Conservation (phyloP, 1,140 invertebrate species). For the Drosophila persimilis region DNA sequence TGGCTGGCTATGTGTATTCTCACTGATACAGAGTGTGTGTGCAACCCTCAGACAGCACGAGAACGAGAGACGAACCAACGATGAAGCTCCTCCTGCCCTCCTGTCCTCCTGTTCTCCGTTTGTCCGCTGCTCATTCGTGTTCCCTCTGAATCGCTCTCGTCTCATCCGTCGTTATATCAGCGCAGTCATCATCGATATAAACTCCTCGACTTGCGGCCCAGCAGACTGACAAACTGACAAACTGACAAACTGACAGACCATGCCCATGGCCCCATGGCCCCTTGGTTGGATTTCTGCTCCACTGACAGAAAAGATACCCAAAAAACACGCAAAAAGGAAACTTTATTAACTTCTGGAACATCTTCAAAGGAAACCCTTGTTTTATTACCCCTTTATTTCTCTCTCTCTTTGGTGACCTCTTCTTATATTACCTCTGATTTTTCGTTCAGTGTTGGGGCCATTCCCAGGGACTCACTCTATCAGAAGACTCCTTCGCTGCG, state of each 20-base stretch:
- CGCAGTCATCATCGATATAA: constrained; percentile 78
- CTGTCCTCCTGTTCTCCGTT: background rate
- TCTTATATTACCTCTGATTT: background rate
- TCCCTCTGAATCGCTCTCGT: constrained; percentile 10
- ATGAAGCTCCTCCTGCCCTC: constrained; percentile 24
- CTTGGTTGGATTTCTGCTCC: background rate
- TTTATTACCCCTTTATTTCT: background rate
- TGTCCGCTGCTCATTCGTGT: background rate
- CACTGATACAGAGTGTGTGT: constrained; percentile 24
- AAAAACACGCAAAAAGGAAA: background rate
- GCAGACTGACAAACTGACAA: constrained; percentile 51
- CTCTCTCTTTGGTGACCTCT: background rate
- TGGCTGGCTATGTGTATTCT: constrained; percentile 13
- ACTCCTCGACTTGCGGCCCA: constrained; percentile 56
- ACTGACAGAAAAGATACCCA: too few relatives aligned
- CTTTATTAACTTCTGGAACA: too few relatives aligned
- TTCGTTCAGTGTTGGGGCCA: constrained; percentile 8
- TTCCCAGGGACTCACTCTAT: constrained; percentile 21
- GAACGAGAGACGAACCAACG: constrained; percentile 5
- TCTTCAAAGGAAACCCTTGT: too few relatives aligned
- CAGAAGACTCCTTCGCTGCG: constrained; percentile 25
- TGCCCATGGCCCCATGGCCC: background rate
- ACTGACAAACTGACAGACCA: constrained; percentile 37
- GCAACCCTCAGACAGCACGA: constrained; percentile 49
- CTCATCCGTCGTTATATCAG: constrained; percentile 67